Base-by-base conservation (phyloP, 92 coral and sea anemone species). In the Montipora capitata region DNA sequence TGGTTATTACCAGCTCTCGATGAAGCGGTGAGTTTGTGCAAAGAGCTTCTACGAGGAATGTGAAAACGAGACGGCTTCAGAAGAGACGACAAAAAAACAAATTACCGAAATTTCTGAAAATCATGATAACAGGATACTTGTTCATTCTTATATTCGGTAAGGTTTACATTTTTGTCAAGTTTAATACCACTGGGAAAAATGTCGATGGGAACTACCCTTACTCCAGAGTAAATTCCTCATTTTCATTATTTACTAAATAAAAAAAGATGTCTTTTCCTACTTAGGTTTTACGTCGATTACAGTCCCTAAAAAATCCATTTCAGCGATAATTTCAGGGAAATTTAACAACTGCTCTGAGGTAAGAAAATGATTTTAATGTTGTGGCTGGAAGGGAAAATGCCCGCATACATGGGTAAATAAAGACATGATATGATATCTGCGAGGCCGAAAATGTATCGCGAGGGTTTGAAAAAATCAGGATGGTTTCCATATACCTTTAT, bases 311-410 rank as follows among this genome's bases (percentile, higher is more conserved):
- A 62, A 18, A 72, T 40, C 38, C 41, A 72, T 57, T 45, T 10
- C 61, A 12, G 42, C 62, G 1, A 42, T 83, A 38, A 15, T 16
- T 38, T 8, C 79, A 72, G 87, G 79, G 12, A 4, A 54, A 6
- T 83, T 83, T 59, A 7, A 72, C 38, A 2, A 39, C 41, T 83
- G 87, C 63, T 63, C 72, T 42, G 17, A 83, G 80, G 87, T 83
- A 72, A 9, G 7, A 13, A 48, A 27, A 27, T 27, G 1, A 27
- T 27, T 27, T 27, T 1, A 27, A 27, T 27, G 35, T 27, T 27
- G 35, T 27, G 35, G 35, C 35, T 27, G 35, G 35, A 27, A 27
- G 35, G 35, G 35, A 27, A 27, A 27, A 27, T 27, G 35, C 35
- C 35, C 35, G 35, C 35, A 27, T 1, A 27, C 35, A 27, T 27